Evolutionary conservation across 1,140 invertebrate genomes (phyloP), one percentile per base, ranked within the genome.

Genomic region (Samia ricini): DNA sequence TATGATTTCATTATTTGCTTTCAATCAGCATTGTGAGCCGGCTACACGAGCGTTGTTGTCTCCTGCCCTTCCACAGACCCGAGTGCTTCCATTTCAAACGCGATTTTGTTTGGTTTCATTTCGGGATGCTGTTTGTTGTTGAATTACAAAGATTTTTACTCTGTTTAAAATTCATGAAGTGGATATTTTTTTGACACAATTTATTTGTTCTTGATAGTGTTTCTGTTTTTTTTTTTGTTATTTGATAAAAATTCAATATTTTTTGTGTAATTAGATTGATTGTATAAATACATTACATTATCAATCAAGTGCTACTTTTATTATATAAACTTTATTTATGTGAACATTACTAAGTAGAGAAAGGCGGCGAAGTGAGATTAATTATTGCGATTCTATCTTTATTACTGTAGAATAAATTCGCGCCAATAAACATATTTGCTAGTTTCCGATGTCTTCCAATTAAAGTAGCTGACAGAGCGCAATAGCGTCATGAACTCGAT

Each of bases 1-100:
- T 87, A 87, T 89, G 85, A 89, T 89, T 89, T 89, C 83, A 88
- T 89, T 89, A 89, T 89, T 89, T 88, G 85, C 80, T 89, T 89
- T 89, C 87, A 89, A 89, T 89, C 87, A 89, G 87, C 78, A 87
- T 87, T 81, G 87, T 88, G 83, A 89, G 83, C 81, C 76, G 64
- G 65, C 73, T 51, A 64, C 70, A 58, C 61, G 52, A 64, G 20
- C 58, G 33, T 51, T 33, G 20, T 42, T 42, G 8, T 42, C 33
- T 22, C 29, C 33, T 33, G 57, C 24, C 24, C 64, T 20, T 56
- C 48, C 54, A 61, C 24, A 63, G 51, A 60, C 55, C 62, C 60
- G 24, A 42, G 63, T 54, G 63, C 56, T 67, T 66, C 70, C 66
- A 71, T 64, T 70, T 76, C 33, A 64, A 81, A 71, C 64, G 78